Base-by-base conservation (phyloP, 2,113 vertebrate genomes). In the Lepus europaeus region DNA sequence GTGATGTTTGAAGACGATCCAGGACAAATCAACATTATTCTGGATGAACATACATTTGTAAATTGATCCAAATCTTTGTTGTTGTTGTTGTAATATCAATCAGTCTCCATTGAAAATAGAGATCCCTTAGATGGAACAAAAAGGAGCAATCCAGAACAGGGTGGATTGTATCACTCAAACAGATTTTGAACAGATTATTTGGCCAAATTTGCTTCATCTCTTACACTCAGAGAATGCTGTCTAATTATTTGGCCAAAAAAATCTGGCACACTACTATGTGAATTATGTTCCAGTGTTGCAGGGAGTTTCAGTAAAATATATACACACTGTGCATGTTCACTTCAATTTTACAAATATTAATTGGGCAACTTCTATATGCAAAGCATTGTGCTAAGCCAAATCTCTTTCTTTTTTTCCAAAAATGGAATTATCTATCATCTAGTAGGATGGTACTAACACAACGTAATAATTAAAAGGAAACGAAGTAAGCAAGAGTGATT, bases 131-230 rank as follows among this genome's bases (percentile, higher is more conserved):
- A 53, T 45, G 13, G 23, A 91, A 74, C 49, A 72, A 82, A n/a
- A 49, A 90, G 64, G 33, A 76, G 27, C 33, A 80, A 59, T 81
- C 17, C 88, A 56, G 16, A n/a, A 61, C 69, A 91, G 33, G 36
- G 64, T 80, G 10, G 31, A 69, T 72, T 49, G 10, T 87, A 63
- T 89, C 61, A 93, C 36, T 96, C 36, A 87, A 63, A 89, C 29
- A 93, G 66, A 92, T 79, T 96, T 88, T 89, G 22, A 95, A 91
- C 25, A 63, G 78, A 84, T 84, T 87, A 29, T 83, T 83, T 93
- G 76, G 49, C 64, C 16, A 53, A 64, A 29, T 83, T 96, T 56
- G 36, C 70, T 86, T 89, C 66, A 89, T 79, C 6, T 77, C n/a
- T 87, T 51, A 80, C 1, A n/a, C 25, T 53, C 56, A 81, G 53